Evolutionary conservation across 2,797 vertebrate species (phyloP).

Genomic region (Chaunax sp.): DNA sequence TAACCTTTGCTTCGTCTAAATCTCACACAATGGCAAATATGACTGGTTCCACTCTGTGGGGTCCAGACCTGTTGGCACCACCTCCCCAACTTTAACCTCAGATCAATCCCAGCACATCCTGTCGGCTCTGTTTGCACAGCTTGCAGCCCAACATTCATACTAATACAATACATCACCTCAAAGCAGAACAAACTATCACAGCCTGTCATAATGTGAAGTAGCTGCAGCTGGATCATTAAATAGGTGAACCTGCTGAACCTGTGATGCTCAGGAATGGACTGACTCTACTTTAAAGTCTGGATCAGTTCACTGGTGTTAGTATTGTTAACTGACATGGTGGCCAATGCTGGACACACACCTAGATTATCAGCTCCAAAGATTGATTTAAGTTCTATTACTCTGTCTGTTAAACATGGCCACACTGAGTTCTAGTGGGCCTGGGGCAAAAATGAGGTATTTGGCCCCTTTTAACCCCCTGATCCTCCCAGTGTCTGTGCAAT

Average conservation of each 20-base stretch:
- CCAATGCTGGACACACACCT: background rate
- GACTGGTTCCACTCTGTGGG: constrained; percentile 79
- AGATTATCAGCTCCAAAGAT: constrained; percentile 6
- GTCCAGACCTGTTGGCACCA: constrained; percentile 80
- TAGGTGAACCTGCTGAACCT: constrained; percentile 19
- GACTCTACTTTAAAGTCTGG: constrained; percentile 9
- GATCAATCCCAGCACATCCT: constrained; percentile 68
- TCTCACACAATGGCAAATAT: constrained; percentile 76
- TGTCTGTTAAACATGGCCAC: background rate
- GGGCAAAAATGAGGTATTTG: background rate
- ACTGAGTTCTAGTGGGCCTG: background rate
- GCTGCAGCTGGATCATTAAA: constrained; percentile 42
- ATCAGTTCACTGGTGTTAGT: background rate
- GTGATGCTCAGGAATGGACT: constrained; percentile 9
- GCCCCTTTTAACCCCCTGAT: constrained; percentile 1
- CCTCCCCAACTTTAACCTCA: constrained; percentile 74
- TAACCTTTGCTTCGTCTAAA: constrained; percentile 74
- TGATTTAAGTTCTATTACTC: background rate
- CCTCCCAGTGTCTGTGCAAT: background rate
- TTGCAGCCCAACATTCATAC: constrained; percentile 70
- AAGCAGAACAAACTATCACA: constrained; percentile 61
- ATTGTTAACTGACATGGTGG: constrained; percentile 10
- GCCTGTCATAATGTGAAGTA: constrained; percentile 52
- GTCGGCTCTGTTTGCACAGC: constrained; percentile 78
- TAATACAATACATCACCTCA: constrained; percentile 72